Evolutionary conservation across 2,113 vertebrate genomes (phyloP).

Genomic region (Campylomormyrus numenius): DNA sequence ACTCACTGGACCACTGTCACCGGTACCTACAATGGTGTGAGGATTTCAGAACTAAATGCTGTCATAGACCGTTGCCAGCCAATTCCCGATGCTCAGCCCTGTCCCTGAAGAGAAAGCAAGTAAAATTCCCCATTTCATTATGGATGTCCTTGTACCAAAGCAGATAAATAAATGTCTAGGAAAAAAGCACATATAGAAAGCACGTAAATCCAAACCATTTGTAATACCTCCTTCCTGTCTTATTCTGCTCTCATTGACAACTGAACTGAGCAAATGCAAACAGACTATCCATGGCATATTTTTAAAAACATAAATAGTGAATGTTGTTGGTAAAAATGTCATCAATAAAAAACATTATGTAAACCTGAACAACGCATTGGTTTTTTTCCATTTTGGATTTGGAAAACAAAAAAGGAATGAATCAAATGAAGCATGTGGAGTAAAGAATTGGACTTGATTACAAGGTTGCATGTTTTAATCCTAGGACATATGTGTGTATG

Average conservation of each 20-base stretch:
- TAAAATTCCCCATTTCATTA: neutral
- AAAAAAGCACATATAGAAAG: neutral
- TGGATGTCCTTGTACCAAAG: neutral
- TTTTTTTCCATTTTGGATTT: neutral
- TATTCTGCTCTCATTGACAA: neutral
- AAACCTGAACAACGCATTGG: neutral
- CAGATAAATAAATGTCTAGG: neutral
- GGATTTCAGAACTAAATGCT: conserved; percentile 38
- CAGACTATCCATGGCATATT: neutral
- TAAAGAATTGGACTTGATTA: neutral
- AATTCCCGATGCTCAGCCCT: conserved; percentile 34
- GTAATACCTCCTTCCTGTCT: neutral
- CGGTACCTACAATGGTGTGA: conserved; percentile 37
- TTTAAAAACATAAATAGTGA: neutral
- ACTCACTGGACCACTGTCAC: conserved; percentile 37
- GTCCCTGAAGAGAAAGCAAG: conserved; percentile 12
- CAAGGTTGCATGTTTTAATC: neutral
- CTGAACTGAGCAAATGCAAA: neutral
- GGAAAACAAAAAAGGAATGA: neutral
- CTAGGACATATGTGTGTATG: neutral
- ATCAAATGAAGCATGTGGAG: neutral
- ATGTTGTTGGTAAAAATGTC: neutral
- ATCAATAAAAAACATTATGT: neutral
- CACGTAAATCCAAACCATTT: neutral
- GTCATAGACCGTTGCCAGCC: conserved; percentile 39